phyloP scores from a whole-genome alignment of 2,888 invertebrate genomes.

The Hyalella azteca region DNA sequence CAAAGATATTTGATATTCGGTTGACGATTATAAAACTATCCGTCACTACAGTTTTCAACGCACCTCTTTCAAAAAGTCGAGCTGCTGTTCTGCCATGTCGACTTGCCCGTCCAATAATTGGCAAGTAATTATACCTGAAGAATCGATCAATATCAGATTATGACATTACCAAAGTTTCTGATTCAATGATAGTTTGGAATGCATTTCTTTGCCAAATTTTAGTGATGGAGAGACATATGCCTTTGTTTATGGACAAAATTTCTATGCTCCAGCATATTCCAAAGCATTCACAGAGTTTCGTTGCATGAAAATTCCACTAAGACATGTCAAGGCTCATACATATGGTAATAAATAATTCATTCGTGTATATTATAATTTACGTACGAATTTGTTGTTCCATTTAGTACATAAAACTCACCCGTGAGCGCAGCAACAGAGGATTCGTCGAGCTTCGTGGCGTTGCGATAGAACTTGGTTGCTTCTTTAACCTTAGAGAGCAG shows the following conservation, averaged over 20 bases:
- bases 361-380: too few species aligned
- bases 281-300: not conserved
- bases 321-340: too few species aligned
- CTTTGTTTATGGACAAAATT: too few species aligned
- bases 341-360: not conserved
- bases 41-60: too few species aligned
- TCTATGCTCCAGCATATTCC: too few species aligned
- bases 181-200: too few species aligned
- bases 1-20: too few species aligned
- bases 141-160: too few species aligned
- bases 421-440: slow-evolving; percentile 61
- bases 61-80: slow-evolving; percentile 61
- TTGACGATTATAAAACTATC: too few species aligned
- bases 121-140: slow-evolving; percentile 79
- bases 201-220: too few species aligned
- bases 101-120: slow-evolving; percentile 76
- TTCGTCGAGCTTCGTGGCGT: slow-evolving; percentile 83
- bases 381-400: not conserved
- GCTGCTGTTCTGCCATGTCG: slow-evolving; percentile 68
- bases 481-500: slow-evolving; percentile 78
- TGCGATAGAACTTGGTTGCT: slow-evolving; percentile 78
- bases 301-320: not conserved
- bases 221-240: too few species aligned
- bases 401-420: slow-evolving; percentile 33
- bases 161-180: too few species aligned